Conservation (phyloP, 1,140 invertebrate genomes). For the Eueides isabella region DNA sequence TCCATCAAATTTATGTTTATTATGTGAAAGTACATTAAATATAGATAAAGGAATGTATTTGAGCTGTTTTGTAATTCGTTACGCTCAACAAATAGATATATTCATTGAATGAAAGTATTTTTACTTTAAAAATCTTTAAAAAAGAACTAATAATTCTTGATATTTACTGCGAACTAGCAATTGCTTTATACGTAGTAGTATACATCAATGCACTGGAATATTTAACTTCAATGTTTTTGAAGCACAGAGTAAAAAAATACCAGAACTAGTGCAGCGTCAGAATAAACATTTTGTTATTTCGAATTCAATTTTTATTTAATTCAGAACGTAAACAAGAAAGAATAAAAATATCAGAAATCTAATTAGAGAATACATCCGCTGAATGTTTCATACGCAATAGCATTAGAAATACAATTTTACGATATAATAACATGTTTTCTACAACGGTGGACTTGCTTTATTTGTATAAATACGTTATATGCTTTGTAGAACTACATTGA, state of each 20-base stretch:
- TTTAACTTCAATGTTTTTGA: no score
- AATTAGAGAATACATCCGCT: neutral
- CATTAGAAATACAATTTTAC: conserved; percentile 10
- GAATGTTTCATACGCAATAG: conserved; percentile 1
- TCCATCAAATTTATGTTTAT: neutral
- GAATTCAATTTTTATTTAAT: neutral
- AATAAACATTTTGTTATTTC: neutral
- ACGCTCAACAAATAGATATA: neutral
- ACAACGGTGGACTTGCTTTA: neutral
- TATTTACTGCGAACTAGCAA: no score
- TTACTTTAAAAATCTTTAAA: neutral
- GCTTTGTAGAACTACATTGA: neutral
- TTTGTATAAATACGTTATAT: neutral
- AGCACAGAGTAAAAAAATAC: no score
- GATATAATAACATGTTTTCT: neutral
- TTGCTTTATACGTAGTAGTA: no score
- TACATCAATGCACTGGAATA: no score
- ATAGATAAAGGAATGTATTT: conserved; percentile 5
- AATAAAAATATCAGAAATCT: neutral
- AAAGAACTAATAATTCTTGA: neutral
- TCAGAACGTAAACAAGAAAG: neutral
- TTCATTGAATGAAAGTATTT: neutral
- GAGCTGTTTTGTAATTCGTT: conserved; percentile 5
- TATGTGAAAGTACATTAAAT: neutral
- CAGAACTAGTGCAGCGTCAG: neutral